Conservation (phyloP, 2,797 vertebrate species). For the Poeciliopsis paucimaculata region DNA sequence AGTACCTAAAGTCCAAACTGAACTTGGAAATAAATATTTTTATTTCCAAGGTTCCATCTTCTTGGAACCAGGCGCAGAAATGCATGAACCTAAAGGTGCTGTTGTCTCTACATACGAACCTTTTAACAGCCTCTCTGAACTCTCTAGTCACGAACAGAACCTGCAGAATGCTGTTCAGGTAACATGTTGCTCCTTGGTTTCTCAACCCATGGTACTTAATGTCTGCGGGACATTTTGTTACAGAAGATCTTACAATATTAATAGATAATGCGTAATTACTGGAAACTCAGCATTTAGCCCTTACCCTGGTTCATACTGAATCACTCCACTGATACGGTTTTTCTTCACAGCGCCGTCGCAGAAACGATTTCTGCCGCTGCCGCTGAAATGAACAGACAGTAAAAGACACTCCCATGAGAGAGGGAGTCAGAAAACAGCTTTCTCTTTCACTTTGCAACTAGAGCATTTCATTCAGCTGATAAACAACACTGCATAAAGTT, state of each 20-base stretch:
- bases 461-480: neutral
- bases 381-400: neutral
- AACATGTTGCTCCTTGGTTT: conserved; percentile 8
- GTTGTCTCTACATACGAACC: neutral
- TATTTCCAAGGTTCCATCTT: too few species aligned
- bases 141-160: neutral
- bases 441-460: neutral
- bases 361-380: neutral
- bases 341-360: neutral
- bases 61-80: too few species aligned
- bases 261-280: neutral
- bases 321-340: neutral
- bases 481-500: neutral
- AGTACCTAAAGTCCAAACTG: too few species aligned
- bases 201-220: neutral
- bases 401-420: neutral
- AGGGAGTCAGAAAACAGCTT: neutral
- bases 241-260: neutral
- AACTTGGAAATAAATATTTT: too few species aligned
- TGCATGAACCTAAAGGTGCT: too few species aligned
- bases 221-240: neutral
- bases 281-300: neutral
- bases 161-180: conserved; percentile 5
- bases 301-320: neutral
- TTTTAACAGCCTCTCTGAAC: neutral